These are phyloP conservation scores for Diorhabda elongata DNA, from an alignment of 1,140 invertebrate genomes.

Conservation along the genomic window DNA sequence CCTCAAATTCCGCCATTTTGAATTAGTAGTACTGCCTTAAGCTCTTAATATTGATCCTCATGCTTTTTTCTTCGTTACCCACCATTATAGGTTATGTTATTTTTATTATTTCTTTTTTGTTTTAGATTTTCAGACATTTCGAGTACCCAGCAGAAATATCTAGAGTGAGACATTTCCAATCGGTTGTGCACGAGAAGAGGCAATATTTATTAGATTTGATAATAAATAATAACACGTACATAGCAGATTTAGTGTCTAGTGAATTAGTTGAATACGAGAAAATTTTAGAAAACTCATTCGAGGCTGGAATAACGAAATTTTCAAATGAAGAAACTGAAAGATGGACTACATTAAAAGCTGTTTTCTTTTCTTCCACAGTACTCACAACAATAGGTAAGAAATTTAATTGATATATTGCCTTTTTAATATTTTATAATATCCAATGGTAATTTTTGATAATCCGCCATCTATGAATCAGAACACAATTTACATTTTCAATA, in stretches of 20 bases:
- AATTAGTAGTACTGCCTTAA: too few species aligned
- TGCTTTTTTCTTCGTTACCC: too few species aligned
- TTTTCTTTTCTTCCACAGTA: constrained; percentile 81
- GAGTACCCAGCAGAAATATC: constrained; percentile 68
- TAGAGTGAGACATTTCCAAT: constrained; percentile 31
- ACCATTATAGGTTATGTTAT: too few species aligned
- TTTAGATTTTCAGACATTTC: constrained; percentile 67
- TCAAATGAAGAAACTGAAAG: constrained; percentile 52
- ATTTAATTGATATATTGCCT: too few species aligned
- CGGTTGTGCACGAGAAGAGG: constrained; percentile 49
- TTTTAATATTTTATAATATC: too few species aligned
- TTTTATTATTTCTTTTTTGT: constrained; percentile 23
- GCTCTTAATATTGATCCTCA: too few species aligned
- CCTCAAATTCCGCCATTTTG: too few species aligned
- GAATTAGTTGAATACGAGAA: constrained; percentile 57
- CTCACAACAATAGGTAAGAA: constrained; percentile 74
- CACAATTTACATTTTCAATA: too few species aligned
- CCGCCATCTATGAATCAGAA: too few species aligned
- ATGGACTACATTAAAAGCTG: constrained; percentile 74
- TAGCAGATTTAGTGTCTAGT: constrained; percentile 54
- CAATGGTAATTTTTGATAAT: too few species aligned
- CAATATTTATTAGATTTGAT: constrained; percentile 52
- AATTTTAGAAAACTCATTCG: constrained; percentile 56
- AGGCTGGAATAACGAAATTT: constrained; percentile 51
- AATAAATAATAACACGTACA: constrained; percentile 57